Evolutionary conservation across 2,797 vertebrate species (phyloP), one percentile per base, ranked within the genome.

Genomic region (Ceryle rudis): DNA sequence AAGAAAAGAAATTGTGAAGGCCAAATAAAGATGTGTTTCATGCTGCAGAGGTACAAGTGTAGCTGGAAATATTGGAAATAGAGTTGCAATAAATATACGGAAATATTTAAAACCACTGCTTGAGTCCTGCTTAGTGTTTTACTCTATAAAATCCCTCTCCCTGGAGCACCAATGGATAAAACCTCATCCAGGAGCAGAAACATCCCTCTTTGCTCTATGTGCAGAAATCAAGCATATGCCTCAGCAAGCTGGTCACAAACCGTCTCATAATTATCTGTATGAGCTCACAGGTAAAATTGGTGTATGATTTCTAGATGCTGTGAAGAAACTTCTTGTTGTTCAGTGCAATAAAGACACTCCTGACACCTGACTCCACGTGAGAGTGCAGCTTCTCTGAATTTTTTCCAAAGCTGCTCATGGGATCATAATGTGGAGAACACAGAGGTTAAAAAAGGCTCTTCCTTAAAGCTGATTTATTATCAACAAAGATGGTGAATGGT

Each of bases 231-330:
- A 65, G 41, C 37, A 17, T 0, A 1, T 35, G 64, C 7, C 46
- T 44, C 28, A 70, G 52, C n/a, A 23, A 77, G 49, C 12, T 44
- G 11, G 14, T 9, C 39, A 8, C 0, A 2, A 70, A 33, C 25
- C 4, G 2, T 5, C 10, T 25, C 16, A 39, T 46, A 39, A 8
- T 18, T 18, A 15, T 3, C 28, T 1, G 7, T 5, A 11, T 10
- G 17, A 51, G 12, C 26, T 73, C 14, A 15, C 1, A 0, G 39
- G 2, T 31, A 17, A 46, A 84, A 55, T 3, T 14, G 8, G 15
- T 4, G 28, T 21, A 37, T 0, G 5, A 49, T 55, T 64, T 39
- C 14, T 8, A 22, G 51, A n/a, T 20, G 23, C 14, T 54, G 31
- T 29, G 47, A 69, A 74, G 20, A 22, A 37, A 25, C 19, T 55